These are phyloP conservation scores for Sitobion miscanthi DNA, from an alignment of 1,140 invertebrate species.

Conservation along the genomic window DNA sequence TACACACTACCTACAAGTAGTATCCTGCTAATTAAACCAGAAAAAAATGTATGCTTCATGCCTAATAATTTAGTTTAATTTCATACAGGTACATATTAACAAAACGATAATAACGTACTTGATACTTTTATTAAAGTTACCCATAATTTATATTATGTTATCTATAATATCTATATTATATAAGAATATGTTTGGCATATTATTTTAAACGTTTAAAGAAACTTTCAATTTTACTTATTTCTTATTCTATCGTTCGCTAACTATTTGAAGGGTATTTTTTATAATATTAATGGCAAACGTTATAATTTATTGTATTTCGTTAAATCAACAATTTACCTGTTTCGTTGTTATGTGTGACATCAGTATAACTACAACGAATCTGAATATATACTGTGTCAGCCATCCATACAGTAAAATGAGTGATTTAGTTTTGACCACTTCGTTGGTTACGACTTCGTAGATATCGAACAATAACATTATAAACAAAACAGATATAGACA, in stretches of 20 bases:
- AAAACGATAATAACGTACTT: neutral
- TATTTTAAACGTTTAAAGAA: no score
- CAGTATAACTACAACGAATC: neutral
- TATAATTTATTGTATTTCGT: neutral
- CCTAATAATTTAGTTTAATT: neutral
- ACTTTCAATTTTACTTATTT: no score
- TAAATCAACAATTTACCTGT: constrained; percentile 1
- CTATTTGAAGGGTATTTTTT: neutral
- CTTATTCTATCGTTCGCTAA: neutral
- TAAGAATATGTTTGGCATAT: neutral
- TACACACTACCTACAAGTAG: neutral
- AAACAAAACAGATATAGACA: neutral
- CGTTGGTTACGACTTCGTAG: neutral
- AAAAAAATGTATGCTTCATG: neutral
- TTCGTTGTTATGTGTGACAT: neutral
- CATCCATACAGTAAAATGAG: neutral
- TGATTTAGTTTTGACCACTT: neutral
- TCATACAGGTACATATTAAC: neutral
- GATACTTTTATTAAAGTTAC: neutral
- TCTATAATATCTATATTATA: neutral
- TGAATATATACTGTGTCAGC: neutral
- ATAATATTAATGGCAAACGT: neutral
- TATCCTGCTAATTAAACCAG: neutral
- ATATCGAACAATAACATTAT: constrained; percentile 26
- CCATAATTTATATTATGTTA: neutral